Percentiles rank a stretch among this genome's conserved stretches.
These are phyloP conservation scores for Bujurquina vittata DNA, from an alignment of 2,113 vertebrate species.

Conservation along the genomic window DNA sequence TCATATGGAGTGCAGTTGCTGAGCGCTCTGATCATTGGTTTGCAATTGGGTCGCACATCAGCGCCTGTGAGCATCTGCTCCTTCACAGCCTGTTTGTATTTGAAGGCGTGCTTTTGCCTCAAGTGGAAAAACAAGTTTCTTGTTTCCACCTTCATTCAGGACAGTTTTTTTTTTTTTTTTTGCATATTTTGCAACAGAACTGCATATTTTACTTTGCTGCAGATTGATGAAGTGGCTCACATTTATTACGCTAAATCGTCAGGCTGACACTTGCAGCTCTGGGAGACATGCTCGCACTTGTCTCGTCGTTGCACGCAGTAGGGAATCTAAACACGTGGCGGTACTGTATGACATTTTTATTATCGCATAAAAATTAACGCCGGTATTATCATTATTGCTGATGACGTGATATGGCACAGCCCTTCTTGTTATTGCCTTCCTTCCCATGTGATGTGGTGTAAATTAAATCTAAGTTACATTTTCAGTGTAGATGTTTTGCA, in stretches of 20 bases:
- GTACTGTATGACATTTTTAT: neutral
- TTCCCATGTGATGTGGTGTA: neutral
- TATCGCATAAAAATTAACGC: neutral
- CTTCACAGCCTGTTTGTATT: neutral
- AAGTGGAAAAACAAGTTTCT: neutral
- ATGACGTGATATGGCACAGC: neutral
- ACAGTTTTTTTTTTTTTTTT: neutral
- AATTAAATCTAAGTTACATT: neutral
- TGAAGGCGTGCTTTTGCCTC: neutral
- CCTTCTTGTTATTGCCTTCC: neutral
- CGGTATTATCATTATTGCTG: neutral
- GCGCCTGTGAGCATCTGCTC: neutral
- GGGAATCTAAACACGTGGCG: neutral
- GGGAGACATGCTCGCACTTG: neutral
- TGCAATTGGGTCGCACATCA: neutral
- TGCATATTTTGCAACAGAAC: neutral
- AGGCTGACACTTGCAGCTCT: neutral
- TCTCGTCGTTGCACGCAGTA: neutral
- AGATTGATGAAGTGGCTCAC: constrained; percentile 1
- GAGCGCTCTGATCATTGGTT: neutral
- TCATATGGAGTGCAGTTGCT: neutral
- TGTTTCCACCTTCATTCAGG: neutral
- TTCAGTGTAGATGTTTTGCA: neutral
- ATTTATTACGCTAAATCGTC: neutral
- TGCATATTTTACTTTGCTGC: neutral